phyloP scores from a whole-genome alignment of 2,113 vertebrate genomes.

The Periophthalmodon schlosseri region DNA sequence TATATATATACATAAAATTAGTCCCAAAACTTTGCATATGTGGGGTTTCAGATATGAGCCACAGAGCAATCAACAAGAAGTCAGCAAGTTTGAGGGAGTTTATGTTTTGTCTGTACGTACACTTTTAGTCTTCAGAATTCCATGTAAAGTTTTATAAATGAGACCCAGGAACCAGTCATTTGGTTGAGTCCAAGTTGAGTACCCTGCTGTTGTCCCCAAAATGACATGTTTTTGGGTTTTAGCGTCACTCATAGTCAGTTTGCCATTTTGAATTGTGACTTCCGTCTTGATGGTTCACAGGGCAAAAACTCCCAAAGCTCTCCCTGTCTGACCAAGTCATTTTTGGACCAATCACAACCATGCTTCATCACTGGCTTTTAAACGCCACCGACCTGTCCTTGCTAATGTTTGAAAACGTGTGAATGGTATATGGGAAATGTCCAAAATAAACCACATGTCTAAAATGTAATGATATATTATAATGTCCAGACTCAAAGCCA shows the following conservation, averaged over 20 bases:
- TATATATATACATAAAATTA: too few species aligned
- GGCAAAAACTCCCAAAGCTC: constrained; percentile 31
- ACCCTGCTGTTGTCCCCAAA: constrained; percentile 27
- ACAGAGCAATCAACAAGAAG: too few species aligned
- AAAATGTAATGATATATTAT: background rate
- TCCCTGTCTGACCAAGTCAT: constrained; percentile 35
- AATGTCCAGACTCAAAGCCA: background rate
- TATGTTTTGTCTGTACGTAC: too few species aligned
- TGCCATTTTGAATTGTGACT: constrained; percentile 50
- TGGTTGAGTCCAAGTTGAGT: too few species aligned
- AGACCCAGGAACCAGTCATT: too few species aligned
- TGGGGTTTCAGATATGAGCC: too few species aligned
- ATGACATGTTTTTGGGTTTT: constrained; percentile 47
- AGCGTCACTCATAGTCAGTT: constrained; percentile 34
- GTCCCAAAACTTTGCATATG: too few species aligned
- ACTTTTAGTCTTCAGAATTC: too few species aligned
- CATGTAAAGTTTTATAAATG: too few species aligned
- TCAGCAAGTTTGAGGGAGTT: too few species aligned
- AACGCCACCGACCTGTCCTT: background rate
- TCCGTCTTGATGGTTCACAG: constrained; percentile 39
- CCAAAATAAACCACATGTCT: background rate
- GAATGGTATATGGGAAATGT: background rate
- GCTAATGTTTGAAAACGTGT: background rate
- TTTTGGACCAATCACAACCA: constrained; percentile 24
- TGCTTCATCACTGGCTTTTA: constrained; percentile 16